Conservation (phyloP, 2,888 invertebrate species). For the Carterocephalus palaemon region DNA sequence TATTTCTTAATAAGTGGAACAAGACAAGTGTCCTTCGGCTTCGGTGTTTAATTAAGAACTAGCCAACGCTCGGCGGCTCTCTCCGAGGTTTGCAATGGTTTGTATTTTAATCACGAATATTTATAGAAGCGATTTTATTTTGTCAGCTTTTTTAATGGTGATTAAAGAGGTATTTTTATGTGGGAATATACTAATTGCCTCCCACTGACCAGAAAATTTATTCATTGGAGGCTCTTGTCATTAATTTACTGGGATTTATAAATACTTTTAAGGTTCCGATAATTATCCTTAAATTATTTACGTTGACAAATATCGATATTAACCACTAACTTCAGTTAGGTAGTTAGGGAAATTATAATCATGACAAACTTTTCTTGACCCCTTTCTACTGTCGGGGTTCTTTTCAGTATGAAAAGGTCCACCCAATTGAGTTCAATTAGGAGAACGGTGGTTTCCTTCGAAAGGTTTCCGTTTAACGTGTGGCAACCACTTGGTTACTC, state of each 20-base stretch:
- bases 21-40: slow-evolving; percentile 40
- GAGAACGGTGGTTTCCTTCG: no score
- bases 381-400: no score
- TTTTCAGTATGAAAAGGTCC: no score
- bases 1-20: slow-evolving; percentile 61
- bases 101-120: slow-evolving; percentile 60
- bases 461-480: no score
- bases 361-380: no score
- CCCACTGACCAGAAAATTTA: slow-evolving; percentile 15
- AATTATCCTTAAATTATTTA: slow-evolving; percentile 7
- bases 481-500: no score
- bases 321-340: no score
- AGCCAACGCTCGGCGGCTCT: slow-evolving; percentile 39
- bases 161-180: slow-evolving; percentile 43
- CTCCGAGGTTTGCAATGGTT: slow-evolving; percentile 46
- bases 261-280: slow-evolving; percentile 4
- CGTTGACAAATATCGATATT: no score
- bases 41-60: slow-evolving; percentile 65
- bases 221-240: slow-evolving; percentile 26
- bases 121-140: slow-evolving; percentile 52
- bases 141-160: slow-evolving; percentile 42
- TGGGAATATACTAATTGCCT: slow-evolving; percentile 39
- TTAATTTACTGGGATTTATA: slow-evolving; percentile 41
- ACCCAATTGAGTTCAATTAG: no score
- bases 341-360: no score